Base-by-base conservation (phyloP, 1,140 invertebrate species). In the Bombus pyrosoma region DNA sequence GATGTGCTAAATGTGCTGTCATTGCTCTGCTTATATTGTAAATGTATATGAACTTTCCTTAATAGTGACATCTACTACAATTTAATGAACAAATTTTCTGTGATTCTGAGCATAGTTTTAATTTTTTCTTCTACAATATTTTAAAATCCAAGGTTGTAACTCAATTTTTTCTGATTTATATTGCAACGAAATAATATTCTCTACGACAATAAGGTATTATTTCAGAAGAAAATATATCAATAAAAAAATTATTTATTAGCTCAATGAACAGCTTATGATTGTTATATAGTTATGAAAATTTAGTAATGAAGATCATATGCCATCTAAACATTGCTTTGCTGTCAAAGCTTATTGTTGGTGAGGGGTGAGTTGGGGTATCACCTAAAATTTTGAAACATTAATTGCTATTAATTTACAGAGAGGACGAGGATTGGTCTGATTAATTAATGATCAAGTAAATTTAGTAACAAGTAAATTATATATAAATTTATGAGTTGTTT, bases 361-460 rank as follows among this genome's bases (percentile, higher is more conserved):
- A 80, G 76, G 89, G 81, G 71, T 25, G 13, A 47, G 43, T 47
- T 47, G 15, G 43, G 86, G 13, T 64, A 72, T 47, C 77, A n/a
- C 32, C 66, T 39, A 34, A 71, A 4, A 68, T 78, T 43, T 62
- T 68, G 53, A 85, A 84, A 47, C 69, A 87, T 81, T 91, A 87
- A 91, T 64, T 89, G 22, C 34, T 83, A 87, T 91, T 89, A 74
- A 91, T 91, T 91, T 92, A 41, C 92, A 93, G 91, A 91, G 64
- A n/a, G 41, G 69, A 84, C 68, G 90, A 91, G 83, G 92, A 93
- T 85, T 92, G 85, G 86, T 93, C 88, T 81, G 91, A 92, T 90
- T 91, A 85, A 92, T 90, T 91, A 83, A 72, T 73, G 34, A 73
- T 76, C 62, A 71, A 83, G 68, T 68, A 37, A 68, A 68, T 90